These are phyloP conservation scores for Slavum lentiscoides DNA, from an alignment of 2,888 invertebrate genomes.

Conservation along the genomic window DNA sequence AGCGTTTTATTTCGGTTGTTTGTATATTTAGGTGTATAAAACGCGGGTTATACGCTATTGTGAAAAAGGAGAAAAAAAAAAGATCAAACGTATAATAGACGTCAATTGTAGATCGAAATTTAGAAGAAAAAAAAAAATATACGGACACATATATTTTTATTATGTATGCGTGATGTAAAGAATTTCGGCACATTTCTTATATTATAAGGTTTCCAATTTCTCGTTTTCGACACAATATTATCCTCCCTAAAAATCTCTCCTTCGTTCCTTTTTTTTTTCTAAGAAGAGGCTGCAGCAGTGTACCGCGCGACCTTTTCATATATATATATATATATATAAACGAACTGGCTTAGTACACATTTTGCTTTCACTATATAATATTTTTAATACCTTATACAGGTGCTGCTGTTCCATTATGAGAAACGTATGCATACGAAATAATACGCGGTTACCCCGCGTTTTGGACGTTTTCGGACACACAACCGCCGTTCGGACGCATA, in stretches of 20 bases:
- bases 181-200: conserved; percentile 18
- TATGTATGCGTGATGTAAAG: not conserved
- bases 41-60: not conserved
- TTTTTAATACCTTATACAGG: not conserved
- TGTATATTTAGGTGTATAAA: not conserved
- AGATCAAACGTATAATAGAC: conserved; percentile 11
- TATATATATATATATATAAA: not conserved
- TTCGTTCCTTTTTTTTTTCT: conserved; percentile 18
- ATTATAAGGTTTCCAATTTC: not conserved
- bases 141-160: not conserved
- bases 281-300: conserved; percentile 12
- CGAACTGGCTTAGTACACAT: not conserved
- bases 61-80: not conserved
- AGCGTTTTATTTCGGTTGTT: conserved; percentile 17
- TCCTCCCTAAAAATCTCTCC: not conserved
- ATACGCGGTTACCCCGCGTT: not conserved
- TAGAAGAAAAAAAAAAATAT: too few relatives aligned
- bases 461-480: not conserved
- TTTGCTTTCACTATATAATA: not conserved
- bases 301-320: not conserved
- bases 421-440: not conserved
- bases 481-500: too few relatives aligned
- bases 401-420: too few relatives aligned
- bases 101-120: conserved; percentile 23
- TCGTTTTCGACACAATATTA: conserved; percentile 25